phyloP scores from a whole-genome alignment of 2,797 vertebrate species.

The Poecile montanus region DNA sequence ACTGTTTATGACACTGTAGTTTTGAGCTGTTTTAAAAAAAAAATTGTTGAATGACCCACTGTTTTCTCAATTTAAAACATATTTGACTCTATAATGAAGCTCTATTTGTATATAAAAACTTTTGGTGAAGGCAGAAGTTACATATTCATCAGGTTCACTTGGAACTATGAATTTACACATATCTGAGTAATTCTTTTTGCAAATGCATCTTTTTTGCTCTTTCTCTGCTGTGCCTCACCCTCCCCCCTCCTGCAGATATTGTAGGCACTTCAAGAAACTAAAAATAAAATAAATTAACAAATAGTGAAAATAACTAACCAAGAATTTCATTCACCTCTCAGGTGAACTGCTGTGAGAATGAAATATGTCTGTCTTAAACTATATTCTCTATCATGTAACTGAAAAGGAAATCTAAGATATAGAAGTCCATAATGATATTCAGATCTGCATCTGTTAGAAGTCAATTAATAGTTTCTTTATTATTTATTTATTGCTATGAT shows the following conservation, averaged over 20 bases:
- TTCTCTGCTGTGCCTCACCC: accelerated
- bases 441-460: background rate
- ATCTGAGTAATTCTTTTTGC: background rate
- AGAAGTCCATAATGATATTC: background rate
- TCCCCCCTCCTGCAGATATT: background rate
- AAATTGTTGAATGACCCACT: background rate
- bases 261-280: background rate
- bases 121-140: background rate
- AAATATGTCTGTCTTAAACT: background rate
- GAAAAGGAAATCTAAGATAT: background rate
- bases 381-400: background rate
- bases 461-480: background rate
- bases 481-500: background rate
- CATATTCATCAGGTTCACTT: background rate
- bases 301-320: background rate
- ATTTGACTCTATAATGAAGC: background rate
- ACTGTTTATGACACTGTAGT: background rate
- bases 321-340: background rate
- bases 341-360: background rate
- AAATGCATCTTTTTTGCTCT: background rate
- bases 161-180: background rate
- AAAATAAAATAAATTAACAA: background rate
- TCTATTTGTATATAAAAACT: background rate
- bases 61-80: background rate
- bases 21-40: background rate